A percentile compares a stretch with the other conserved stretches of the same genome.
phyloP scores from a whole-genome alignment of 2,113 vertebrate species.

The Tetraodon nigroviridis region DNA sequence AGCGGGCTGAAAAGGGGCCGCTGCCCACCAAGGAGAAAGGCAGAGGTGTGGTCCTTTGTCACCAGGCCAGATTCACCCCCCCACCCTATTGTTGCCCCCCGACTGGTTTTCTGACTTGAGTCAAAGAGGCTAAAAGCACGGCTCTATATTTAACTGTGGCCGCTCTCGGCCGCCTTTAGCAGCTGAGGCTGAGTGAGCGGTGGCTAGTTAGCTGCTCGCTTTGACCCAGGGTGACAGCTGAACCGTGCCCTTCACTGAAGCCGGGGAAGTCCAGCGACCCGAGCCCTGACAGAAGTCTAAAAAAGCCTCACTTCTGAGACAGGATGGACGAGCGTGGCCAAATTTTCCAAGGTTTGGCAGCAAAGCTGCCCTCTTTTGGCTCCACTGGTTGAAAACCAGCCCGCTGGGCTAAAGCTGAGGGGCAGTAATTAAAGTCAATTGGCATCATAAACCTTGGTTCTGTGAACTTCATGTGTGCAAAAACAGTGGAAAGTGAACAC shows the following conservation, averaged over 20 bases:
- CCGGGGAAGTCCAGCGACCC: conserved; percentile 61
- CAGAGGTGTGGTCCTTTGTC: conserved; percentile 50
- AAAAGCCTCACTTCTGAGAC: conserved; percentile 52
- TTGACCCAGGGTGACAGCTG: conserved; percentile 67
- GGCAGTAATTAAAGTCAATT: conserved; percentile 48
- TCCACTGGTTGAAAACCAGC: conserved; percentile 40
- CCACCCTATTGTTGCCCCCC: conserved; percentile 37
- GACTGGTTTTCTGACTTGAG: conserved; percentile 46
- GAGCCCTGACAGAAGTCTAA: conserved; percentile 40
- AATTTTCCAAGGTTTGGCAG: conserved; percentile 54
- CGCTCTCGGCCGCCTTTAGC: conserved; percentile 59
- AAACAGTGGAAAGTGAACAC: conserved; percentile 26
- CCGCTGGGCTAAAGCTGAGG: conserved; percentile 35
- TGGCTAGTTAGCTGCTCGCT: conserved; percentile 13
- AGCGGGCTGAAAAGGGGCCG: conserved; percentile 29
- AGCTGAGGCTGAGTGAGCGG: conserved; percentile 67
- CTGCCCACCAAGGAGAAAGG: conserved; percentile 32
- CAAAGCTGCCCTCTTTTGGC: conserved; percentile 20
- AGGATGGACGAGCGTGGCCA: conserved; percentile 39
- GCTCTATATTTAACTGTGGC: conserved; percentile 72
- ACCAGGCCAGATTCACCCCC: background rate
- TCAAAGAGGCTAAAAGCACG: conserved; percentile 47
- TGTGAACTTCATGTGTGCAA: conserved; percentile 14
- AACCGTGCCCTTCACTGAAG: conserved; percentile 49
- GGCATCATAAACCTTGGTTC: conserved; percentile 19